Conservation (phyloP, 2,113 vertebrate species). For the Prionailurus viverrinus region DNA sequence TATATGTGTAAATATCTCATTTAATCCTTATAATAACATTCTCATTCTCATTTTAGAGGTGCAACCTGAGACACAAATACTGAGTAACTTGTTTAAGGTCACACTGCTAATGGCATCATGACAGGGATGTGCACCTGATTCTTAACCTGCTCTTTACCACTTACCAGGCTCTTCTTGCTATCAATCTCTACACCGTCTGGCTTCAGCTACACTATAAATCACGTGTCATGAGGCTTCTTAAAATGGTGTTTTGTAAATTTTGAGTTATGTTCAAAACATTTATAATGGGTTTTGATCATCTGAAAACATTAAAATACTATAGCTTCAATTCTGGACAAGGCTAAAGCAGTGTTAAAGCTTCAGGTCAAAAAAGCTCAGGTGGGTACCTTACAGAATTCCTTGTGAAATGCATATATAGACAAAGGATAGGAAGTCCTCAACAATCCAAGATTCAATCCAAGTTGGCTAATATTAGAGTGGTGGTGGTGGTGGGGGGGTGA, state of each 20-base stretch:
- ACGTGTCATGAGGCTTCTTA: not conserved
- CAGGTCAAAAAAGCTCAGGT: not conserved
- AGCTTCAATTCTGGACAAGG: not conserved
- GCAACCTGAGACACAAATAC: not conserved
- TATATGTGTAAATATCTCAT: not conserved
- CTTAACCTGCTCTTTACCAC: not conserved
- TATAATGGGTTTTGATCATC: not conserved
- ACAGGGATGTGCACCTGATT: not conserved
- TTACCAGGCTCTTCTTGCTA: not conserved
- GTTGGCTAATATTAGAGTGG: not conserved
- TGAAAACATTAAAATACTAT: not conserved
- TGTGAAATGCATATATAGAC: not conserved
- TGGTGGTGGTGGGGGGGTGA: not conserved
- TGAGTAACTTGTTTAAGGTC: not conserved
- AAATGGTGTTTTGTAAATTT: not conserved
- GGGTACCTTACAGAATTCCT: not conserved
- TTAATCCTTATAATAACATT: not conserved
- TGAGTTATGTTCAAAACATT: slow-evolving; percentile 30
- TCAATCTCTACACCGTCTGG: not conserved
- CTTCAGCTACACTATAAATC: not conserved
- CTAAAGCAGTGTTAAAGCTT: not conserved
- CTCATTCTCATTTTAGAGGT: not conserved
- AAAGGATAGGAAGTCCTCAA: not conserved
- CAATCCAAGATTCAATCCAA: not conserved
- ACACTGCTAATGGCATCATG: not conserved